Base-by-base conservation (phyloP, 2,797 vertebrate species). In the Enteromius fasciolatus region DNA sequence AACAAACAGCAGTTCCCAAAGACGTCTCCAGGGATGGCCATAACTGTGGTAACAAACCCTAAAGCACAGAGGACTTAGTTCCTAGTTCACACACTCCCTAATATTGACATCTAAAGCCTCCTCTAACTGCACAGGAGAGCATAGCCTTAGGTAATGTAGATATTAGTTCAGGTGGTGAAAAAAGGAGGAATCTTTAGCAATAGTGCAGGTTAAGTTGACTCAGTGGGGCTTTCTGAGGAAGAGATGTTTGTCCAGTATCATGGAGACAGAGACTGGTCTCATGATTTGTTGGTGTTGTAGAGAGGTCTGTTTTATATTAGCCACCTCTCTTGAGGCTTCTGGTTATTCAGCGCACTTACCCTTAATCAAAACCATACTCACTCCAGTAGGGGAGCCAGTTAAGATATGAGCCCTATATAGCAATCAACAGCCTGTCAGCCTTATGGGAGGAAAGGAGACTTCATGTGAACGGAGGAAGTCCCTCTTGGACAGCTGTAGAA, bases 251-350 rank as follows among this genome's bases (percentile, higher is more conserved):
- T 18, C 31, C 59, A 44, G 67, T 20, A 63, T 77, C 23, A 74
- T 31, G n/a, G 39, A 54, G 57, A 91, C 89, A 90, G 83, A 82
- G 86, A 88, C 88, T 91, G 86, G 84, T 92, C 87, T 89, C 89
- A 91, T 90, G 88, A 87, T 78, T 33, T 85, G 87, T 57, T 89
- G 89, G 87, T 86, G 83, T 83, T 91, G 84, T 87, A 92, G 73
- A 89, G 87, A 83, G 90, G 89, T 91, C 93, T 95, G 94, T 89
- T 95, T 93, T 85, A 78, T 87, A 93, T 94, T 93, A 87, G 50
- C 84, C 52, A 50, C 33, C 77, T 87, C 89, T 92, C 89, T 87
- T 84, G 87, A 82, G 90, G 88, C 89, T 91, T 91, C 87, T 84
- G 89, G 83, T 90, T 87, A 81, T 90, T 89, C 81, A 82, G 82